Evolutionary conservation across 2,113 vertebrate genomes (phyloP).

Genomic region (Chaenocephalus aceratus): DNA sequence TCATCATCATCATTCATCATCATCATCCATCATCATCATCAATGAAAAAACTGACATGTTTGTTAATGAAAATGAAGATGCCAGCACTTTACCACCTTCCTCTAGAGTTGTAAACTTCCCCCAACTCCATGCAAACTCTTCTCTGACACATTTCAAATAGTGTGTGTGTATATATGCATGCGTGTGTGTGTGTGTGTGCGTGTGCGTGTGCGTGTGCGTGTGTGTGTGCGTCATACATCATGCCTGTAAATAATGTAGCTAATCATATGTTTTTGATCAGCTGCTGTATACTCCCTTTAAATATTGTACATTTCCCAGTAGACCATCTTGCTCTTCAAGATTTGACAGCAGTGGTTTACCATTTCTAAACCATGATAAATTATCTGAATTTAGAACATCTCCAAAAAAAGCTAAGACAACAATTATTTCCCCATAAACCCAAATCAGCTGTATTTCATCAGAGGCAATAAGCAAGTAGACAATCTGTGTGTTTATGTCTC

Average conservation of each 20-base stretch:
- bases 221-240: conserved; percentile 8
- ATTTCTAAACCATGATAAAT: conserved; percentile 9
- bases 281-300: conserved; percentile 37
- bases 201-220: conserved; percentile 2
- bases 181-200: conserved; percentile 5
- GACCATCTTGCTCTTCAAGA: background rate
- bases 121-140: conserved; percentile 4
- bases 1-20: background rate
- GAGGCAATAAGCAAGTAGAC: conserved; percentile 19
- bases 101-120: background rate
- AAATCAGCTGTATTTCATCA: conserved; percentile 32
- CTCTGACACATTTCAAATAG: conserved; percentile 47
- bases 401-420: conserved; percentile 3
- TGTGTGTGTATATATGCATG: background rate
- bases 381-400: conserved; percentile 3
- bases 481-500: conserved; percentile 15
- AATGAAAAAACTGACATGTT: background rate
- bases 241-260: conserved; percentile 31
- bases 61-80: background rate
- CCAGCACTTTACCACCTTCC: background rate
- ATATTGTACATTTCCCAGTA: conserved; percentile 26
- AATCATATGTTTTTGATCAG: conserved; percentile 45
- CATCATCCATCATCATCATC: background rate
- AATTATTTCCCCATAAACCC: background rate
- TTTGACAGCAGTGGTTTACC: background rate